These are phyloP conservation scores for Alcedo quadribrachys DNA, from an alignment of 2,797 vertebrate genomes.

Conservation along the genomic window DNA sequence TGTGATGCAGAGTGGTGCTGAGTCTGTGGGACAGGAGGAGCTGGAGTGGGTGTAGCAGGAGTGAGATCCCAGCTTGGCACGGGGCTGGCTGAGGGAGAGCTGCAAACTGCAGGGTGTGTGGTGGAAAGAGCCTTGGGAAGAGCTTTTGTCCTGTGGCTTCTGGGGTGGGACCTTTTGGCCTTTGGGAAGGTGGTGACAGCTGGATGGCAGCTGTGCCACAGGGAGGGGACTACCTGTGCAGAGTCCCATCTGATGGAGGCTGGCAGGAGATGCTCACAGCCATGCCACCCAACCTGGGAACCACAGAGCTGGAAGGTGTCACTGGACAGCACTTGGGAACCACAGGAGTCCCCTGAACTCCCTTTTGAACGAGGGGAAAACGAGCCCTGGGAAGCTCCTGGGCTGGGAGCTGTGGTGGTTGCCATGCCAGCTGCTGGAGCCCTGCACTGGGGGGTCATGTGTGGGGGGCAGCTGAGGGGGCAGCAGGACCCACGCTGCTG, in stretches of 20 bases:
- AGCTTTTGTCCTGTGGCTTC: neutral
- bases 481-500: accelerated
- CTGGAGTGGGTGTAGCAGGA: neutral
- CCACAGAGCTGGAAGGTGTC: neutral
- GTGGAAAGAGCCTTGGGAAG: neutral
- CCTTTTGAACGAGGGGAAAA: too few species aligned
- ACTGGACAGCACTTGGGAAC: neutral
- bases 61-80: neutral
- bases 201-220: neutral
- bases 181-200: too few species aligned
- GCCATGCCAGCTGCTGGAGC: neutral
- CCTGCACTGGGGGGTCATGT: too few species aligned
- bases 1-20: neutral
- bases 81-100: neutral
- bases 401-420: neutral
- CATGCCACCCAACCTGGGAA: accelerated
- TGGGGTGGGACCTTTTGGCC: neutral
- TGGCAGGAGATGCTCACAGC: too few species aligned
- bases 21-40: neutral
- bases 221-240: too few species aligned
- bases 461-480: neutral
- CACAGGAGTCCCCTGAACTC: too few species aligned
- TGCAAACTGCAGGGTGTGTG: neutral
- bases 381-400: accelerated
- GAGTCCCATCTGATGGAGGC: neutral